Evolutionary conservation across 2,797 vertebrate genomes (phyloP).

Genomic region (Diplodus sargus): DNA sequence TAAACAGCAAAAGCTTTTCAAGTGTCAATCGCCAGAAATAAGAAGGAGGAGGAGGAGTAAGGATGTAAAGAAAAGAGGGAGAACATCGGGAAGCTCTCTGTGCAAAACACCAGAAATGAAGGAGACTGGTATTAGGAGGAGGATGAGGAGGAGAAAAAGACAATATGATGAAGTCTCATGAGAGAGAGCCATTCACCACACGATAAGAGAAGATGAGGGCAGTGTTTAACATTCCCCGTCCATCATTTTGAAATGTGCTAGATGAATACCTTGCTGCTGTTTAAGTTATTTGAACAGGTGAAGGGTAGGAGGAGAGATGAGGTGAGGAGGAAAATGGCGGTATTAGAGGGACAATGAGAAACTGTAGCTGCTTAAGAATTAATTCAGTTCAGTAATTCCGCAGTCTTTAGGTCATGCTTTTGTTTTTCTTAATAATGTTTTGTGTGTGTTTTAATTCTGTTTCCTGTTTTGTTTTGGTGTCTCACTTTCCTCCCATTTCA

Average conservation of each 20-base stretch:
- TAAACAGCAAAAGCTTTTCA: conserved; percentile 47
- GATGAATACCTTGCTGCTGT: conserved; percentile 40
- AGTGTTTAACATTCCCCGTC: conserved; percentile 48
- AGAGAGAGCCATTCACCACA: conserved; percentile 41
- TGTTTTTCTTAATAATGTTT: no score
- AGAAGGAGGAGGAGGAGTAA: conserved; percentile 2
- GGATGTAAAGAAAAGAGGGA: conserved; percentile 25
- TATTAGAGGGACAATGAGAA: conserved; percentile 48
- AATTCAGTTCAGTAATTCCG: no score
- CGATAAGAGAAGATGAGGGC: conserved; percentile 21
- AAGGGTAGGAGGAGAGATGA: not conserved
- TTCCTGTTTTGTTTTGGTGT: no score
- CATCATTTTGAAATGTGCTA: conserved; percentile 29
- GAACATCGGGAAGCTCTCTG: conserved; percentile 20
- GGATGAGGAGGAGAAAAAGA: conserved; percentile 12
- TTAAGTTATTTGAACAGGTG: conserved; percentile 35
- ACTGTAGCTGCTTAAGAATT: conserved; percentile 28
- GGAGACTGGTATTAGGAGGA: not conserved
- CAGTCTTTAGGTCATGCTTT: no score
- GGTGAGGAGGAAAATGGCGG: conserved; percentile 33
- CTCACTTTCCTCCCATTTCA: no score
- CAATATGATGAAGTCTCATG: conserved; percentile 34
- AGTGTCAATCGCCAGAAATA: conserved; percentile 53
- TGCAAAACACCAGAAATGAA: conserved; percentile 53
- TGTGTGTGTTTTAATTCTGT: no score